Evolutionary conservation across 2,888 invertebrate genomes (phyloP).

Genomic region (Temnothorax rugatulus): DNA sequence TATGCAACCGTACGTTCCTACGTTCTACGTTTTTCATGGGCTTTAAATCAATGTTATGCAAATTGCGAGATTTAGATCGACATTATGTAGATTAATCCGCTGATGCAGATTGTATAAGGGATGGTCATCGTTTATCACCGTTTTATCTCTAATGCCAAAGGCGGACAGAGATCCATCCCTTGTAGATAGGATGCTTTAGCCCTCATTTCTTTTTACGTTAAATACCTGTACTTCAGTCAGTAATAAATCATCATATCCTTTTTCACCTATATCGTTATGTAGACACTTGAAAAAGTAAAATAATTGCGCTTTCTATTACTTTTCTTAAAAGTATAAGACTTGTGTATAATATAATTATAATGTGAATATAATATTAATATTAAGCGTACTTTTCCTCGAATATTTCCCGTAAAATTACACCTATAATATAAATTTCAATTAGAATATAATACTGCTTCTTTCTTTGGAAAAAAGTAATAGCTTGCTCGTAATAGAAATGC

Average conservation of each 20-base stretch:
- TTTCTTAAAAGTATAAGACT: background rate
- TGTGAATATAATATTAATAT: background rate
- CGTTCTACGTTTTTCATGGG: slow-evolving; percentile 4
- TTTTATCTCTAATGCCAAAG: slow-evolving; percentile 41
- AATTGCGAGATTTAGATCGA: slow-evolving; percentile 33
- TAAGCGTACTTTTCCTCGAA: background rate
- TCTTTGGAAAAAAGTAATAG: background rate
- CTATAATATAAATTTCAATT: background rate
- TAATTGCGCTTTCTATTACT: background rate
- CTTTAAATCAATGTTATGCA: slow-evolving; percentile 30
- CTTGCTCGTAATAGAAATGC: background rate
- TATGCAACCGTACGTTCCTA: background rate
- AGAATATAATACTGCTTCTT: background rate
- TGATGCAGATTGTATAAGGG: slow-evolving; percentile 41
- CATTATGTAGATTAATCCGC: slow-evolving; percentile 43
- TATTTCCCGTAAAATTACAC: background rate
- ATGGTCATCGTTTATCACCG: slow-evolving; percentile 47
- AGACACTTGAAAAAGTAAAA: background rate
- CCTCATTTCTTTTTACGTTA: slow-evolving; percentile 17
- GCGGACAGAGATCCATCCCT: slow-evolving; percentile 3
- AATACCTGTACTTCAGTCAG: background rate
- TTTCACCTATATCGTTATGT: background rate
- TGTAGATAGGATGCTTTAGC: background rate
- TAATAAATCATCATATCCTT: slow-evolving; percentile 21
- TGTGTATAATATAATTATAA: background rate